These are phyloP conservation scores for Chalcosyrphus nemorum DNA, from an alignment of 2,888 invertebrate genomes.

Conservation along the genomic window DNA sequence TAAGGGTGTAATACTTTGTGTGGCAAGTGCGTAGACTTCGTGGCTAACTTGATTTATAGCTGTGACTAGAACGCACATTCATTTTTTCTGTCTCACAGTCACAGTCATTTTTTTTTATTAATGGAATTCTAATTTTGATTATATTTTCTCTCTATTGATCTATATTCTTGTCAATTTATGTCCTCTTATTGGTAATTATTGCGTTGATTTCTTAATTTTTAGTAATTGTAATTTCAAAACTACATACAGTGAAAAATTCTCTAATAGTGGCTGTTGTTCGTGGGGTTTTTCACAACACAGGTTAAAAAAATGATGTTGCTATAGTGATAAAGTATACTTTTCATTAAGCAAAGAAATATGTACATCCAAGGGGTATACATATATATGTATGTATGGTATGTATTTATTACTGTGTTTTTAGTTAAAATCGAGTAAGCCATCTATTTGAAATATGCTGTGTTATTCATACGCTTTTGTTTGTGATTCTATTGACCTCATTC, in stretches of 20 bases:
- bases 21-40: not conserved
- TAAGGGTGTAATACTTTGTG: conserved; percentile 44
- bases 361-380: too few species aligned
- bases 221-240: conserved; percentile 28
- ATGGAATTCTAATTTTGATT: conserved; percentile 57
- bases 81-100: conserved; percentile 5
- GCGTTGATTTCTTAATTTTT: conserved; percentile 31
- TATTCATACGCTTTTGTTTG: conserved; percentile 52
- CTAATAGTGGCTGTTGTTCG: conserved; percentile 13
- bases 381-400: too few species aligned
- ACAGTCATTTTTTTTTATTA: conserved; percentile 1
- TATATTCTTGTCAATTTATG: conserved; percentile 47
- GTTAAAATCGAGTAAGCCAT: conserved; percentile 5
- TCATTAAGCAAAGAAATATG: not conserved
- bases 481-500: conserved; percentile 65
- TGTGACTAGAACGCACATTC: not conserved
- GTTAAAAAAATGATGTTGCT: too few species aligned
- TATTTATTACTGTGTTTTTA: not conserved
- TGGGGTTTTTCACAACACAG: too few species aligned
- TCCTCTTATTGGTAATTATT: conserved; percentile 56
- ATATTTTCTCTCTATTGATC: conserved; percentile 54
- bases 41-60: conserved; percentile 55
- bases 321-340: too few species aligned
- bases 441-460: conserved; percentile 1
- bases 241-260: conserved; percentile 22